Evolutionary conservation across 2,113 vertebrate species (phyloP).

Genomic region (Poeciliopsis prolifica): DNA sequence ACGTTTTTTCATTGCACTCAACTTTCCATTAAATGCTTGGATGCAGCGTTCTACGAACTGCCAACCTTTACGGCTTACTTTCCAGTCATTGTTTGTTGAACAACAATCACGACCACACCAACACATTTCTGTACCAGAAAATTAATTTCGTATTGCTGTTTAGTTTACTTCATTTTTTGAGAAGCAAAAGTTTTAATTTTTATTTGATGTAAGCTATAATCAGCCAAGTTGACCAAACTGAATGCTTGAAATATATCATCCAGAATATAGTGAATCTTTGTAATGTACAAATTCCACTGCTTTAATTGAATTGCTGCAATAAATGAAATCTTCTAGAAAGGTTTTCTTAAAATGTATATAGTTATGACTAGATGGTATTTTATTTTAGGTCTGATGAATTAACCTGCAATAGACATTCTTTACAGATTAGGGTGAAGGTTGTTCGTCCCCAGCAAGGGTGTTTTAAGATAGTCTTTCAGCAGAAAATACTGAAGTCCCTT

Average conservation of each 20-base stretch:
- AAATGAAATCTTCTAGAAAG: not conserved
- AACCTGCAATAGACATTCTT: slow-evolving; percentile 23
- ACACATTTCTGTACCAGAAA: not conserved
- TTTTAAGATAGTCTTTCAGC: slow-evolving; percentile 57
- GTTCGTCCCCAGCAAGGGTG: slow-evolving; percentile 41
- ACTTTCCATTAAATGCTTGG: not conserved
- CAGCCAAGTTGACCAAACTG: not conserved
- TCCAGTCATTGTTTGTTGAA: not conserved
- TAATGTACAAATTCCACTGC: not conserved
- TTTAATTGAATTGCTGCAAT: not conserved
- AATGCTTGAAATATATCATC: not conserved
- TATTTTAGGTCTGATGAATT: slow-evolving; percentile 35
- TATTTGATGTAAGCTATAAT: not conserved
- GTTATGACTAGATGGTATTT: slow-evolving; percentile 32
- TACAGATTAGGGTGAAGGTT: slow-evolving; percentile 32
- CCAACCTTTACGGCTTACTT: not conserved
- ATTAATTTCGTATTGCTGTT: not conserved
- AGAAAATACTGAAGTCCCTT: slow-evolving; percentile 67
- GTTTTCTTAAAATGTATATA: slow-evolving; percentile 33
- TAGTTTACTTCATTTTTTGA: not conserved
- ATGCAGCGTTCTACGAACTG: not conserved
- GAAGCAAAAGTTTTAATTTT: not conserved
- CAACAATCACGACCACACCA: not conserved
- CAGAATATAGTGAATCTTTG: not conserved
- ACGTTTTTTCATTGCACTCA: not conserved